phyloP scores from a whole-genome alignment of 1,140 invertebrate genomes.

The Lepidurus arcticus region DNA sequence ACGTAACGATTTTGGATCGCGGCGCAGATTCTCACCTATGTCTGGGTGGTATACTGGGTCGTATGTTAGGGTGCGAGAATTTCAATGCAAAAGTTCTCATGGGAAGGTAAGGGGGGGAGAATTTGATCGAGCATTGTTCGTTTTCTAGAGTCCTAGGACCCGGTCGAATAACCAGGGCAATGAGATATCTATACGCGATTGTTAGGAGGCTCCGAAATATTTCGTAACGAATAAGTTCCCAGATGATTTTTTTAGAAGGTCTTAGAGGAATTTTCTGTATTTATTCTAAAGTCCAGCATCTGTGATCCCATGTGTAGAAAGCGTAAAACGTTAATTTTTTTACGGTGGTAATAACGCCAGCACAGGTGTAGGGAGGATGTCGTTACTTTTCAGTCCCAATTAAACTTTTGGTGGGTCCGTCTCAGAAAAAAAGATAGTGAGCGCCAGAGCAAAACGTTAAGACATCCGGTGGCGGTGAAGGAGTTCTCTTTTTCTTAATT shows the following conservation, averaged over 20 bases:
- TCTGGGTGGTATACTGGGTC: no score
- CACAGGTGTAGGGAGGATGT: constrained; percentile 17
- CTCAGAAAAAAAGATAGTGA: background rate
- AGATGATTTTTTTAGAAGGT: background rate
- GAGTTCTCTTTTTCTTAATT: background rate
- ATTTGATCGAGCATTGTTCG: constrained; percentile 7
- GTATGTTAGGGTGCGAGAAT: no score
- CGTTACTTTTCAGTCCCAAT: constrained; percentile 12
- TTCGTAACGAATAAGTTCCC: background rate
- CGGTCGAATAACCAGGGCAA: background rate
- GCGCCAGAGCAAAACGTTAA: background rate
- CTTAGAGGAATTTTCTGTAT: no score
- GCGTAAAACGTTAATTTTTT: background rate
- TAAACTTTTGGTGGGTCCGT: background rate
- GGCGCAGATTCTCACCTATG: no score
- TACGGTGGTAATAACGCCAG: background rate
- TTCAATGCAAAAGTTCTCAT: background rate
- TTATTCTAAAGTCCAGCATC: background rate
- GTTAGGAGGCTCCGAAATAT: background rate
- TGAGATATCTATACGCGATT: background rate
- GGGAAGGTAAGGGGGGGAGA: background rate
- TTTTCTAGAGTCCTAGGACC: background rate
- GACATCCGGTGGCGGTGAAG: background rate
- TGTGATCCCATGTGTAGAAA: constrained; percentile 4
- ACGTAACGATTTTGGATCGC: no score